Base-by-base conservation (phyloP, 2,113 vertebrate species). In the Carettochelys insculpta region DNA sequence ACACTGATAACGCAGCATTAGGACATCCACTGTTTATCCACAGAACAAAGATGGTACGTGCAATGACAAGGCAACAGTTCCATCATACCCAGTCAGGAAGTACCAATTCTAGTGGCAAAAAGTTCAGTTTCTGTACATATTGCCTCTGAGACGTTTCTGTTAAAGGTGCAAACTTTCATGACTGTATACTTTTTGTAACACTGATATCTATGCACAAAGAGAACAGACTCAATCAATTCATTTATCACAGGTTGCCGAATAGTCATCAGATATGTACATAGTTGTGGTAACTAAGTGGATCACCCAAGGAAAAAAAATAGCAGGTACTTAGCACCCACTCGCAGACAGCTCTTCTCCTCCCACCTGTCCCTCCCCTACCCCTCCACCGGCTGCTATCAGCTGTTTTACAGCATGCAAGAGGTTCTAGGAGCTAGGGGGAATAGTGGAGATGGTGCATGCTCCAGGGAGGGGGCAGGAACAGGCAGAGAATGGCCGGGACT, bases 231-330 rank as follows among this genome's bases (percentile, higher is more conserved):
- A 87, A 93, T 52, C 54, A 91, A 58, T 91, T 87, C 85, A 51
- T 83, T 88, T 90, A 85, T 92, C 83, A 80, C 93, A 95, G 80
- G 53, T 77, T 93, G 94, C 73, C 68, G 58, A 94, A 88, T 53
- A 87, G 91, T 22, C 76, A 92, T 56, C 75, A 86, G 84, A 89
- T 95, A 91, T 91, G 93, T 86, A 90, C 86, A 76, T 80, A 82
- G 87, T 95, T 94, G 86, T 95, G 86, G 68, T 91, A 86, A 89
- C 86, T 85, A 0, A 50, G 11, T 50, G 48, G 48, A 50, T 11
- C 48, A 50, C 48, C 48, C 11, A 50, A 12, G 14, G 48, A 6
- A 50, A 50, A 50, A 50, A 50, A 50, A 12, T 50, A 50, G 48
- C 14, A 14, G 48, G 48, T 50, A 13, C 48, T 50, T 50, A 50